Evolutionary conservation across 2,113 vertebrate species (phyloP).

Genomic region (Chloropsis hardwickii): DNA sequence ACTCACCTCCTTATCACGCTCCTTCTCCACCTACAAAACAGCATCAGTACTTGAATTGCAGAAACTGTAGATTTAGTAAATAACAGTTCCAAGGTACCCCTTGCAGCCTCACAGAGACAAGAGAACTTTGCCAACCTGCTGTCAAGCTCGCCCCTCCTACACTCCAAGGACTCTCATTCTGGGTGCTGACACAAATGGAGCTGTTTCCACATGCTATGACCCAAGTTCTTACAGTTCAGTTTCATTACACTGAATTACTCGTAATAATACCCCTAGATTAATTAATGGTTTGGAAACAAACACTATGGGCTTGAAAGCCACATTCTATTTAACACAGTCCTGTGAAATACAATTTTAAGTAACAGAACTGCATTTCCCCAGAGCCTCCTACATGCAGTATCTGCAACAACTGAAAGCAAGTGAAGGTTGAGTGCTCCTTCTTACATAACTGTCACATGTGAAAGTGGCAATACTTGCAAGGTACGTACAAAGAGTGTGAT

Average conservation of each 20-base stretch:
- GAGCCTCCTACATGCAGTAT: rapidly evolving
- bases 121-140: rapidly evolving
- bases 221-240: rapidly evolving
- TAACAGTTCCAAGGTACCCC: rapidly evolving
- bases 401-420: rapidly evolving
- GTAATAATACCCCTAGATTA: rapidly evolving
- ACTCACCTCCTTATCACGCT: conserved; percentile 84
- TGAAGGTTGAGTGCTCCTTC: rapidly evolving
- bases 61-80: rapidly evolving
- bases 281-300: rapidly evolving
- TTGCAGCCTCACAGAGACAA: background rate
- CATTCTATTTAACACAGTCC: rapidly evolving
- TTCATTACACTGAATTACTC: rapidly evolving
- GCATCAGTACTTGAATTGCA: rapidly evolving
- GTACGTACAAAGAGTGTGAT: conserved; percentile 80
- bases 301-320: rapidly evolving
- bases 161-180: background rate
- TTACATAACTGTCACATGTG: rapidly evolving
- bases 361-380: rapidly evolving
- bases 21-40: conserved; percentile 79
- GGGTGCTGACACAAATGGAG: rapidly evolving
- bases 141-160: background rate
- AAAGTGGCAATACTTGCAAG: rapidly evolving
- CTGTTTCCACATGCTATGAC: rapidly evolving
- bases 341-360: rapidly evolving